Base-by-base conservation (phyloP, 2,888 invertebrate genomes). In the Drosophila emarginata region DNA sequence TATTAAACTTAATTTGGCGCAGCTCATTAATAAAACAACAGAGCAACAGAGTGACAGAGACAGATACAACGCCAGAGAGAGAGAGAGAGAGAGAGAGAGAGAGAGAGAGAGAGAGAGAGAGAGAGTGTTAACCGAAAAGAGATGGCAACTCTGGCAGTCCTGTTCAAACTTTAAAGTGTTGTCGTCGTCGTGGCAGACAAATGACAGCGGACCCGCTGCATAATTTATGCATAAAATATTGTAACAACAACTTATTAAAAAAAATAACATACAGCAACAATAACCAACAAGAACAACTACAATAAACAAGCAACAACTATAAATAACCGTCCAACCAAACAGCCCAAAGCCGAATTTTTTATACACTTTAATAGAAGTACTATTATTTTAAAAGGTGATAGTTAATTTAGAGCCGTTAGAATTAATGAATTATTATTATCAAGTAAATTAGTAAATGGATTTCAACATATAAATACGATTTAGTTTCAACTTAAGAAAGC, bases 1-100 rank as follows among this genome's bases (percentile, higher is more conserved):
- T 69, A 78, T 87, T 80, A 71, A 87, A 87, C 78, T 87, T 87
- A 85, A 82, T 87, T 87, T 87, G 78, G 73, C 76, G 75, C 72
- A 74, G 87, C 86, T 82, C 88, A 85, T 82, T 82, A 87, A 82
- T 82, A 85, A 82, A 87, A 67, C 77, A 64, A 54, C 68, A 52
- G 18, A 12, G 36, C 37, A 58, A 53, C 50, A 51, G 36, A 53
- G 37, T 32, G 72, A 39, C 5, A 21, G 39, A 15, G 61, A n/a
- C n/a, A n/a, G n/a, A n/a, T n/a, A 39, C 15, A 61, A 45, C 32
- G 57, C 6, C 28, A 66, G 39, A 50, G 39, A 12, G 14, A 18
- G 32, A 12, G 26, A 26, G 40, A 58, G n/a, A 28, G 5, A 15
- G 12, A n/a, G n/a, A n/a, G n/a, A n/a, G n/a, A 66, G 39, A 50